Base-by-base conservation (phyloP, 2,888 invertebrate species). In the Mythimna ferrago region DNA sequence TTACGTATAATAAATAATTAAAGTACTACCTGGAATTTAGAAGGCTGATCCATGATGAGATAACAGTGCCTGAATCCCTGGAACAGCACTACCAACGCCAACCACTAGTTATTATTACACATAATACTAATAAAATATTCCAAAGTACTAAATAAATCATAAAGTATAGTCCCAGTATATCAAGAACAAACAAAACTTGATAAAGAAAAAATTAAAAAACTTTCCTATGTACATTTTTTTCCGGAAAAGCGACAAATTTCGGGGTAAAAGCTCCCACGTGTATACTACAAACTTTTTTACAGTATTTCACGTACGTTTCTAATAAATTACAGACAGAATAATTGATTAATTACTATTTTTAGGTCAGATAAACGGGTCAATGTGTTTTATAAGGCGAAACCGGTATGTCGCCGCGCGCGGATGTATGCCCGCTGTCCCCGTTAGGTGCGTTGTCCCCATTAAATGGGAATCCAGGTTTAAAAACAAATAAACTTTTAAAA, bases 341-440 rank as follows among this genome's bases (percentile, higher is more conserved):
- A 71, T 75, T 79, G 48, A 81, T 76, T 68, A 64, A 65, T 66
- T 66, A 56, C 61, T 81, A 58, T 84, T 68, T 77, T 48, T 65
- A 73, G 72, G 64, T 38, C 62, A 67, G 35, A 63, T 65, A 68
- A 64, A 48, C 35, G 58, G 78, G 58, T 70, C 69, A 60, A 63
- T 72, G 69, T 62, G 16, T 51, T 19, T 26, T 7, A 35, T 38
- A 38, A n/a, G 10, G n/a, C 35, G 0, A 11, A 54, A 54, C 11
- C 54, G 2, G 11, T 2, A 14, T 7, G 38, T 38, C 9, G 9
- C 9, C 38, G 7, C 38, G 7, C 38, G 38, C 38, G 9, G 38
- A 16, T 10, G 26, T 16, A 2, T 56, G 6, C 26, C 48, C 14
- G 0, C 6, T 19, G 48, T 16, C 48, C 48, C 16, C 14, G 6